Evolutionary conservation across 2,888 invertebrate species (phyloP).

Genomic region (Achlya flavicornis): DNA sequence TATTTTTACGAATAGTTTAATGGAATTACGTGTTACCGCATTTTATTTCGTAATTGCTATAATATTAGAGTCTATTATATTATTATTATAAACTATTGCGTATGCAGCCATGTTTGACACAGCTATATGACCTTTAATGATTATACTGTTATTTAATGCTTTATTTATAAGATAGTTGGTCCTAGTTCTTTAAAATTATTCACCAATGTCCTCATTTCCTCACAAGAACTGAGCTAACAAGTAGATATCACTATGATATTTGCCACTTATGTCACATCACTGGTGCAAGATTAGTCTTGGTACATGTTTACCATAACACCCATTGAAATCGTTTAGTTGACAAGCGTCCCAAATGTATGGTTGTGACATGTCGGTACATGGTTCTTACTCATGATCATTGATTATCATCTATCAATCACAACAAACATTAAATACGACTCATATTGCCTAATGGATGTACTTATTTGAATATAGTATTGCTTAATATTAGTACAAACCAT

Average conservation of each 20-base stretch:
- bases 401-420: slow-evolving; percentile 4
- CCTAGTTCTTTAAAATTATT: slow-evolving; percentile 13
- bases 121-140: slow-evolving; percentile 1
- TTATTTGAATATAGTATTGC: background rate
- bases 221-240: slow-evolving; percentile 31
- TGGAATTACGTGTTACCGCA: background rate
- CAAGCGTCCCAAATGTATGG: slow-evolving; percentile 49
- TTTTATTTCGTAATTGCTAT: slow-evolving; percentile 1
- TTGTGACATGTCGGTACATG: slow-evolving; percentile 33
- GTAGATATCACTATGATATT: slow-evolving; percentile 16
- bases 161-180: background rate
- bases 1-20: background rate
- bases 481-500: background rate
- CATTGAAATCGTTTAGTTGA: slow-evolving; percentile 39
- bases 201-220: slow-evolving; percentile 27
- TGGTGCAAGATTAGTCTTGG: slow-evolving; percentile 9
- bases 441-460: background rate
- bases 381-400: background rate
- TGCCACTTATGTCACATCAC: slow-evolving; percentile 31
- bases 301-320: slow-evolving; percentile 36
- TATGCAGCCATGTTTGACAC: background rate
- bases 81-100: background rate
- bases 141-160: background rate
- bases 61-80: background rate
- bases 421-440: background rate